Conservation (phyloP, 2,113 vertebrate genomes). For the Carettochelys insculpta region DNA sequence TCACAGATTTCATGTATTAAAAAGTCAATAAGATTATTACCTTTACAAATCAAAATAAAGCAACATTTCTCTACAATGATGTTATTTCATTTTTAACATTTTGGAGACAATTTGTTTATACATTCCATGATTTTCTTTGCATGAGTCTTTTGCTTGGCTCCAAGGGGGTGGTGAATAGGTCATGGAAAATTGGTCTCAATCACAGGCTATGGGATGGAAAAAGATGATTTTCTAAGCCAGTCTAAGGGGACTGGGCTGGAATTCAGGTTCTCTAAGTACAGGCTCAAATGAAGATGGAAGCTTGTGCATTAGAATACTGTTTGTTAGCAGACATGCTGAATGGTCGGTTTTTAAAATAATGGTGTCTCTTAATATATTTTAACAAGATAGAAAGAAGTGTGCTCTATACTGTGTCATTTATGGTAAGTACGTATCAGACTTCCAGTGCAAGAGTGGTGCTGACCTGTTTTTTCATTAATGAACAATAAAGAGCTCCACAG, state of each 20-base stretch:
- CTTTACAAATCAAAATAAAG: constrained; percentile 17
- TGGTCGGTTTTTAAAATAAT: background rate
- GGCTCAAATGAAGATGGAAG: constrained; percentile 21
- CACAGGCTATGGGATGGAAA: constrained; percentile 15
- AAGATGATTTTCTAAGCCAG: constrained; percentile 23
- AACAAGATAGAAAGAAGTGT: background rate
- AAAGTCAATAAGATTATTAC: background rate
- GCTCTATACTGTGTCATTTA: background rate
- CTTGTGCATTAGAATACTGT: background rate
- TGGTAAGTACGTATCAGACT: background rate
- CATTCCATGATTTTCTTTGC: background rate
- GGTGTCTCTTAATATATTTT: background rate
- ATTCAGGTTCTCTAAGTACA: background rate
- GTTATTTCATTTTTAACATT: constrained; percentile 6
- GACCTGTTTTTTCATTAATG: background rate
- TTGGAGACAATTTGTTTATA: constrained; percentile 1
- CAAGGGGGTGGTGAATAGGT: constrained; percentile 30
- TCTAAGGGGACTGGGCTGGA: background rate
- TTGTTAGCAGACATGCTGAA: background rate
- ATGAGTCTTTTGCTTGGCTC: constrained; percentile 16
- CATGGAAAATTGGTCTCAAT: constrained; percentile 15
- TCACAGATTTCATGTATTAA: background rate
- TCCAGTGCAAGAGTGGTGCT: background rate
- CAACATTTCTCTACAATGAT: background rate
- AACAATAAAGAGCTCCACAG: background rate